A percentile compares a stretch with the other conserved stretches of the same genome.
These are phyloP conservation scores for Fundulus diaphanus DNA, from an alignment of 2,797 vertebrate species.

Conservation along the genomic window DNA sequence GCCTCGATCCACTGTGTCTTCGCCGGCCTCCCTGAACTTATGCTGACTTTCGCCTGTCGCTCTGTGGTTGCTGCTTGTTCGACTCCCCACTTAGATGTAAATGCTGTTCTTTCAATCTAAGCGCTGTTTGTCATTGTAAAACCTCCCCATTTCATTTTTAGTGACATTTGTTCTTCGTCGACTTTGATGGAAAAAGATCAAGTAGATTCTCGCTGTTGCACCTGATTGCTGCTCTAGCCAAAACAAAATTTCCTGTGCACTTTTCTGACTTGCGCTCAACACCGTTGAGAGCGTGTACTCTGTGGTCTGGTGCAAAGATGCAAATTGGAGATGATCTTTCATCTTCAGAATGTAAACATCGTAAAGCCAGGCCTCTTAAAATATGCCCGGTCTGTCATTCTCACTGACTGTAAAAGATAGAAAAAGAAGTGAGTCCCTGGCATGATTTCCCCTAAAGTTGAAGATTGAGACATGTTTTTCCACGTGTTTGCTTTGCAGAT, in stretches of 20 bases:
- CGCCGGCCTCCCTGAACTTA: conserved; percentile 57
- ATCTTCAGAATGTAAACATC: conserved; percentile 42
- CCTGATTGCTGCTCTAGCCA: conserved; percentile 1
- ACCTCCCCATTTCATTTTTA: conserved; percentile 1
- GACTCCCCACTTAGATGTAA: not conserved
- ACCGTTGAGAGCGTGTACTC: not conserved
- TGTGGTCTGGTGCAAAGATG: conserved; percentile 17
- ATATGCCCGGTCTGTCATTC: conserved; percentile 34
- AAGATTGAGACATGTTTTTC: not conserved
- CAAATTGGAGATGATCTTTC: conserved; percentile 27
- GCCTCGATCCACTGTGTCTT: conserved; percentile 14
- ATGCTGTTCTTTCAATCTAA: conserved; percentile 4
- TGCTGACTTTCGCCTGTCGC: conserved; percentile 39
- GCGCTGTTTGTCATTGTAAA: not conserved
- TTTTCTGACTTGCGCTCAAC: conserved; percentile 13
- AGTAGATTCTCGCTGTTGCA: not conserved
- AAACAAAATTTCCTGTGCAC: conserved; percentile 5
- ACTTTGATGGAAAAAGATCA: conserved; percentile 14
- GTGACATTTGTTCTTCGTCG: not conserved
- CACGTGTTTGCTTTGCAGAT: conserved; percentile 5
- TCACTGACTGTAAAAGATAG: not conserved
- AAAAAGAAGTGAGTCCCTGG: not conserved
- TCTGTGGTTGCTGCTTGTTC: conserved; percentile 10
- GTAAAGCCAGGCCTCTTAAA: conserved; percentile 15
- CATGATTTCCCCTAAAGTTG: not conserved